Percentiles rank a stretch among this genome's conserved stretches.
phyloP scores from a whole-genome alignment of 1,140 invertebrate genomes.

The Pseudomyrmex flavicornis region DNA sequence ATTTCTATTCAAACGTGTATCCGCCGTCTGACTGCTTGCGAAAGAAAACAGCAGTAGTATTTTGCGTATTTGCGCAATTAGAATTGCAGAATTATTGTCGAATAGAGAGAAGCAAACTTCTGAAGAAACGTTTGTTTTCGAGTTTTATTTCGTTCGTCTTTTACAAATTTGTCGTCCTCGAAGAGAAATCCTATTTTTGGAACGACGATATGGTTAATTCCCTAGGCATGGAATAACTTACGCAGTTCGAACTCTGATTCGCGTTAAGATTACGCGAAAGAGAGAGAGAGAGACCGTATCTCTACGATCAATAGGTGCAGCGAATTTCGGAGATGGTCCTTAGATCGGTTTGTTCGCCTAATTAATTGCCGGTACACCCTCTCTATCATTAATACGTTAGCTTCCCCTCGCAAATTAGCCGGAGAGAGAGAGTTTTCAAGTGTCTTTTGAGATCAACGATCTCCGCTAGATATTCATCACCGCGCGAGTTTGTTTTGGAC shows the following conservation, averaged over 20 bases:
- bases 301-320: slow-evolving; percentile 13
- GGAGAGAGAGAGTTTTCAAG: background rate
- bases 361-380: slow-evolving; percentile 20
- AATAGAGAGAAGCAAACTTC: no score
- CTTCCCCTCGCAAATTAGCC: background rate
- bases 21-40: no score
- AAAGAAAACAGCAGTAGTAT: no score
- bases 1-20: background rate
- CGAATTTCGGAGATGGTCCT: background rate
- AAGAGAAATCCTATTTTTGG: slow-evolving; percentile 3
- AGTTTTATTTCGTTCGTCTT: no score
- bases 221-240: slow-evolving; percentile 74
- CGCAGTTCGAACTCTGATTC: slow-evolving; percentile 41
- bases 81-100: no score
- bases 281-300: background rate
- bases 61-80: no score
- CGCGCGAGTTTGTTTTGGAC: background rate
- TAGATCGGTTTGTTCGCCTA: slow-evolving; percentile 16
- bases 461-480: background rate
- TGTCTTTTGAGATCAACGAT: background rate
- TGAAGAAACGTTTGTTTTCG: no score
- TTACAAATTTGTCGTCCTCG: background rate
- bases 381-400: background rate
- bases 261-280: slow-evolving; percentile 53
- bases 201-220: slow-evolving; percentile 50